Percentiles rank a stretch among this genome's conserved stretches.
Conservation (phyloP, 2,888 invertebrate species). For the Cordilura impudica region DNA sequence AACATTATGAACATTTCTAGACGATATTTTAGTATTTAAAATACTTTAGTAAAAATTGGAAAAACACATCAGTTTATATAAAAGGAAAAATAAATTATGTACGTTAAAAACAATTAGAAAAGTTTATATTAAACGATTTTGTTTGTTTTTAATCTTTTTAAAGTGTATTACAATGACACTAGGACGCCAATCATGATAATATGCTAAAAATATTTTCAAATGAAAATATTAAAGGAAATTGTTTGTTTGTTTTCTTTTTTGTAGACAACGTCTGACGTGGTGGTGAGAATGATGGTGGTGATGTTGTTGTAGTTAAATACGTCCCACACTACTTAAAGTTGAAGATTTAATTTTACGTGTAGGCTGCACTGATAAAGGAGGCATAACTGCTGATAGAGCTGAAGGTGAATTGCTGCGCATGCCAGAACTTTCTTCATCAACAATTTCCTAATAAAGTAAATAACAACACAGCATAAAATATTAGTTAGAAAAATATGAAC, state of each 20-base stretch:
- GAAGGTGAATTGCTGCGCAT: slow-evolving; percentile 77
- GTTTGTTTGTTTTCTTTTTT: slow-evolving; percentile 39
- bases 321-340: slow-evolving; percentile 83
- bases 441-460: slow-evolving; percentile 81
- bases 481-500: background rate
- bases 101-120: background rate
- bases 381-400: slow-evolving; percentile 81
- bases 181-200: slow-evolving; percentile 48
- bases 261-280: slow-evolving; percentile 12
- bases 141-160: slow-evolving; percentile 32
- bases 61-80: background rate
- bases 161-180: slow-evolving; percentile 53
- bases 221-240: slow-evolving; percentile 23
- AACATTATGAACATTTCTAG: background rate
- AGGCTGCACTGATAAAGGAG: slow-evolving; percentile 91
- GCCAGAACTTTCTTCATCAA: slow-evolving; percentile 80
- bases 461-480: slow-evolving; percentile 45
- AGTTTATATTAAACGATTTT: slow-evolving; percentile 11
- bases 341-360: slow-evolving; percentile 87
- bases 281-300: slow-evolving; percentile 5
- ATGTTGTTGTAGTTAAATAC: slow-evolving; percentile 66
- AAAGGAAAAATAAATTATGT: background rate
- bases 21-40: slow-evolving; percentile 43
- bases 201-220: slow-evolving; percentile 41
- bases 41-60: slow-evolving; percentile 35